Evolutionary conservation across 2,797 vertebrate genomes (phyloP), one percentile per base, ranked within the genome.

Genomic region (Spizella passerina): DNA sequence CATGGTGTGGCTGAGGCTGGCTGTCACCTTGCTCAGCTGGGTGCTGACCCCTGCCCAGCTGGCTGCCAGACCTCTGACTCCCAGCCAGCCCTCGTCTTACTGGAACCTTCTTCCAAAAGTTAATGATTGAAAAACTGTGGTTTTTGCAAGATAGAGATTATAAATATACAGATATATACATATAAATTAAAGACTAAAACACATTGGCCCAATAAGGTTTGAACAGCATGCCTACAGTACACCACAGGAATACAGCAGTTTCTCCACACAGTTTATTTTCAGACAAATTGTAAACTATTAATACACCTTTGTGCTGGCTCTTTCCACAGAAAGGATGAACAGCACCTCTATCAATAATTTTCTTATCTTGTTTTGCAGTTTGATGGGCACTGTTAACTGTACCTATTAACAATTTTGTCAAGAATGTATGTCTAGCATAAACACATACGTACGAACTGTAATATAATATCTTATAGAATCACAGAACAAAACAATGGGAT

Each of bases 81-180:
- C 39, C 53, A 68, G 47, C 19, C 47, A 66, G 69, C 26, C 46
- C 44, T 47, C 0, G 0, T 2, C 8, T 8, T 4, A 7, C 4
- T 1, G 9, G 41, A 65, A 70, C 21, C 10, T 23, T 38, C 4
- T 1, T 24, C 21, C 4, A 22, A 29, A 72, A 43, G 8, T 24
- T 53, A 34, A 38, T 29, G 32, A n/a, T 6, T 44, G 23, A 52
- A 52, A 75, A 70, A 18, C 9, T 9, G 17, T 2, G 19, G 6
- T 27, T 46, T 80, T 43, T 49, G n/a, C 17, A 16, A 43, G 11
- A 8, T 4, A 65, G 34, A 46, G 1, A n/a, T 17, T 6, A 16
- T 16, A 17, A 5, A 3, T 7, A 11, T 19, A 2, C 6, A 11
- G 3, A 34, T 39, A 12, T 12, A 12, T 12, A 2, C 19, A 9